phyloP scores from a whole-genome alignment of 2,888 invertebrate genomes.

The Octodonta nipae region DNA sequence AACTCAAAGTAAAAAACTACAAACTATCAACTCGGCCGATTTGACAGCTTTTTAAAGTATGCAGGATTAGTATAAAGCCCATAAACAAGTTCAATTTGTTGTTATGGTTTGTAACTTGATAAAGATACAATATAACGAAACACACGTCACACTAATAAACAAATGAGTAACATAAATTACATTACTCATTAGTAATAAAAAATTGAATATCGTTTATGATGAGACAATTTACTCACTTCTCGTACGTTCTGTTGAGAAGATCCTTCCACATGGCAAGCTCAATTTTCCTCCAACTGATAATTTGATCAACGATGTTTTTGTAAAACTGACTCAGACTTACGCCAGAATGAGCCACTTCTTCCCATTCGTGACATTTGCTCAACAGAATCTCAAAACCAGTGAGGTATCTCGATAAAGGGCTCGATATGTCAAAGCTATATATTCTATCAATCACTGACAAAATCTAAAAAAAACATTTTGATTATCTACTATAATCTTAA shows the following conservation, averaged over 20 bases:
- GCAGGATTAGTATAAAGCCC: too few species aligned
- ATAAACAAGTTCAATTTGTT: too few species aligned
- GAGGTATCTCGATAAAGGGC: slow-evolving; percentile 75
- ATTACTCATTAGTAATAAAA: too few species aligned
- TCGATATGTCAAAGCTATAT: slow-evolving; percentile 57
- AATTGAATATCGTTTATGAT: too few species aligned
- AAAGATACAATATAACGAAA: too few species aligned
- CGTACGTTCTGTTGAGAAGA: slow-evolving; percentile 55
- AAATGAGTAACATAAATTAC: too few species aligned
- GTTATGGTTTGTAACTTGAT: too few species aligned
- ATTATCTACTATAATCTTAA: slow-evolving; percentile 3
- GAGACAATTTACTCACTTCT: slow-evolving; percentile 41
- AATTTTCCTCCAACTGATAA: slow-evolving; percentile 81
- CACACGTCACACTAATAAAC: too few species aligned
- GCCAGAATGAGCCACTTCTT: slow-evolving; percentile 74
- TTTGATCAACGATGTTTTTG: slow-evolving; percentile 61
- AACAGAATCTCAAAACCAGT: slow-evolving; percentile 82
- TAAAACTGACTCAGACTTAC: slow-evolving; percentile 68
- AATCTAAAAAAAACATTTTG: slow-evolving; percentile 37
- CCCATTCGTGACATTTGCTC: slow-evolving; percentile 80
- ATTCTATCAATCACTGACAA: slow-evolving; percentile 52
- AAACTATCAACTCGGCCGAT: too few species aligned
- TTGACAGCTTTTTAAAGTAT: too few species aligned
- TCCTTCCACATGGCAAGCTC: slow-evolving; percentile 83
- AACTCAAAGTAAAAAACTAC: too few species aligned